These are phyloP conservation scores for Anolis carolinensis DNA, from an alignment of 2,113 vertebrate genomes.

Conservation along the genomic window DNA sequence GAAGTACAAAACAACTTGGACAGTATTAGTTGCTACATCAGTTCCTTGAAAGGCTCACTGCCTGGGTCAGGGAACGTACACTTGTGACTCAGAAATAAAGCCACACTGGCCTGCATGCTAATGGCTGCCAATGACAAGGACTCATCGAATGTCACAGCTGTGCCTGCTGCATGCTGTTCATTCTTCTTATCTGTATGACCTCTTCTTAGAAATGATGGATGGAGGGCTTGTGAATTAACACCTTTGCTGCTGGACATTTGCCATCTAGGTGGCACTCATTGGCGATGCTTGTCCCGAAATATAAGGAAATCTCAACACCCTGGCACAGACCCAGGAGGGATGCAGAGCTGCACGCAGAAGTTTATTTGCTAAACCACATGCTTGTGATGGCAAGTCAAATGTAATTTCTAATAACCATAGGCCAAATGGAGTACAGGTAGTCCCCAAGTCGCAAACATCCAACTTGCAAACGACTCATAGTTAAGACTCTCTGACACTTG, in stretches of 20 bases:
- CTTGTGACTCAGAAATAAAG: constrained; percentile 61
- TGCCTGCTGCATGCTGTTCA: constrained; percentile 56
- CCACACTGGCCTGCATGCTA: constrained; percentile 70
- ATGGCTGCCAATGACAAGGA: constrained; percentile 75
- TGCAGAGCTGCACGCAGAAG: constrained; percentile 4
- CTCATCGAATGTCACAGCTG: constrained; percentile 73
- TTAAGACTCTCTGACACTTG: too few species aligned
- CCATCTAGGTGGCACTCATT: constrained; percentile 59
- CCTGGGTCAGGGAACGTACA: constrained; percentile 68
- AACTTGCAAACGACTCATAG: too few species aligned
- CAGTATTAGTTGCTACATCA: constrained; percentile 59
- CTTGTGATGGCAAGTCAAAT: background rate
- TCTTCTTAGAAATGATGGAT: constrained; percentile 72
- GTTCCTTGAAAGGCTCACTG: constrained; percentile 58
- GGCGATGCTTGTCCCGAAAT: constrained; percentile 37
- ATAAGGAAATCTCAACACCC: constrained; percentile 29
- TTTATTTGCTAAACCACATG: background rate
- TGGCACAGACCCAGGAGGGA: background rate
- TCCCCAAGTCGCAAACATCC: too few species aligned
- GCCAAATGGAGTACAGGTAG: background rate
- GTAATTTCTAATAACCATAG: background rate
- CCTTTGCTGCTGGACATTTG: constrained; percentile 58
- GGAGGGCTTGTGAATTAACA: constrained; percentile 64
- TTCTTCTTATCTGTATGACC: constrained; percentile 73
- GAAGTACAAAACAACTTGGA: constrained; percentile 70